phyloP scores from a whole-genome alignment of 2,113 vertebrate species.

The Oryctolagus cuniculus region DNA sequence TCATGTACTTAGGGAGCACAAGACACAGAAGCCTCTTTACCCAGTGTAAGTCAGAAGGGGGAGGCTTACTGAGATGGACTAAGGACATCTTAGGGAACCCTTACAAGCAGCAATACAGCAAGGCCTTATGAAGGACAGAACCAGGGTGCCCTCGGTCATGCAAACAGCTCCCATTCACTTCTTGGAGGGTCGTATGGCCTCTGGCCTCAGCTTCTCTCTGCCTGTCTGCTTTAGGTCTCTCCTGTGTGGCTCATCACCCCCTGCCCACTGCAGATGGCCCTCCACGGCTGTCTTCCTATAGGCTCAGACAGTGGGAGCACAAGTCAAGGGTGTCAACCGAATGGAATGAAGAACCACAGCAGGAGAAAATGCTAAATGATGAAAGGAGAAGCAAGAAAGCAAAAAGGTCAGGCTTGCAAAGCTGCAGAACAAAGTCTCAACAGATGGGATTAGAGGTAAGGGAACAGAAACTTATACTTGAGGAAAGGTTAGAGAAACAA shows the following conservation, averaged over 20 bases:
- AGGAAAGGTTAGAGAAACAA: slow-evolving; percentile 11
- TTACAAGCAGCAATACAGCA: neutral
- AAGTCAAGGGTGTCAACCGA: neutral
- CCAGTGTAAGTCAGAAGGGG: neutral
- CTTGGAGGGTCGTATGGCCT: neutral
- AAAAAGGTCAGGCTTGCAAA: neutral
- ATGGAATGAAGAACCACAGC: neutral
- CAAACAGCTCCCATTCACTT: neutral
- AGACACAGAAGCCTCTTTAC: slow-evolving; percentile 41
- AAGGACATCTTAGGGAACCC: neutral
- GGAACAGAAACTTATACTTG: neutral
- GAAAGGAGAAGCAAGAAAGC: neutral
- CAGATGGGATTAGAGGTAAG: neutral
- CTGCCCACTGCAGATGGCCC: neutral
- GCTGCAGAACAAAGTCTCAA: neutral
- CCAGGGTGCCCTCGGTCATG: neutral
- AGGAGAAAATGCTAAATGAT: neutral
- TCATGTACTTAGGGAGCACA: neutral
- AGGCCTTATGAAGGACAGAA: neutral
- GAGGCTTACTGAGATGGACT: neutral
- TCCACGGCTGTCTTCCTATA: neutral
- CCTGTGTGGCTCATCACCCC: neutral
- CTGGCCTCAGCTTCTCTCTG: neutral
- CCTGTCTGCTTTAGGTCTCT: neutral
- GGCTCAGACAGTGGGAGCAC: too few species aligned